phyloP scores from a whole-genome alignment of 2,797 vertebrate species.

The Bufotes viridis region DNA sequence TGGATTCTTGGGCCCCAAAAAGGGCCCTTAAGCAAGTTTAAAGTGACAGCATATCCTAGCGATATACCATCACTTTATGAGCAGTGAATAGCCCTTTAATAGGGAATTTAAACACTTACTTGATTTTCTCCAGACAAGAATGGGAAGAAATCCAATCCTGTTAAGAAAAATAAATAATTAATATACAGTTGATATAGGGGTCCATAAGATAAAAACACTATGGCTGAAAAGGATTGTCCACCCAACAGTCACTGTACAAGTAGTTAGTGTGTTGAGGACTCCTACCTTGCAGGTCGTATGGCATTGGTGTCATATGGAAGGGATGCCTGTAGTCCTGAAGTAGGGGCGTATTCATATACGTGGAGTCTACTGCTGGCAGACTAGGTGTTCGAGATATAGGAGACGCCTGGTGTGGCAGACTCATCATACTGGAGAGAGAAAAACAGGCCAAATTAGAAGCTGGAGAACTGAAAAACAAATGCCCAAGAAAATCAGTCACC shows the following conservation, averaged over 20 bases:
- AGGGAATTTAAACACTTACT: conserved; percentile 75
- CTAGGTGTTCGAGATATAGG: conserved; percentile 93
- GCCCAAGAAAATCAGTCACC: too few species aligned
- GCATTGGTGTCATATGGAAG: conserved; percentile 88
- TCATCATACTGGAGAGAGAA: conserved; percentile 77
- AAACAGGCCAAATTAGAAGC: background rate
- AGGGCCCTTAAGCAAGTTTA: too few species aligned
- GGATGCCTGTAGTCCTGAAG: conserved; percentile 97
- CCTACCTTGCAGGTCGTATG: conserved; percentile 93
- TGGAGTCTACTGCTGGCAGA: conserved; percentile 91
- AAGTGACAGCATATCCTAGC: too few species aligned
- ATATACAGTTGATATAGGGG: background rate
- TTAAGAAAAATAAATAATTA: conserved; percentile 60
- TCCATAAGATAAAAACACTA: background rate
- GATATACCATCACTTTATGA: too few species aligned
- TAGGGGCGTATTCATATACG: conserved; percentile 93
- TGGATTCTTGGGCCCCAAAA: too few species aligned
- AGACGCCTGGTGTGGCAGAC: conserved; percentile 92
- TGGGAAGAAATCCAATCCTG: conserved; percentile 98
- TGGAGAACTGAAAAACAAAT: background rate
- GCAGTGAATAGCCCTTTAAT: background rate
- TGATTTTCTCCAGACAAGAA: conserved; percentile 99
- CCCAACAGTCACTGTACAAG: background rate
- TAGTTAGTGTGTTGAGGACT: background rate
- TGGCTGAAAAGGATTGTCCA: background rate